phyloP scores from a whole-genome alignment of 1,140 invertebrate species.

The Littorina saxatilis region DNA sequence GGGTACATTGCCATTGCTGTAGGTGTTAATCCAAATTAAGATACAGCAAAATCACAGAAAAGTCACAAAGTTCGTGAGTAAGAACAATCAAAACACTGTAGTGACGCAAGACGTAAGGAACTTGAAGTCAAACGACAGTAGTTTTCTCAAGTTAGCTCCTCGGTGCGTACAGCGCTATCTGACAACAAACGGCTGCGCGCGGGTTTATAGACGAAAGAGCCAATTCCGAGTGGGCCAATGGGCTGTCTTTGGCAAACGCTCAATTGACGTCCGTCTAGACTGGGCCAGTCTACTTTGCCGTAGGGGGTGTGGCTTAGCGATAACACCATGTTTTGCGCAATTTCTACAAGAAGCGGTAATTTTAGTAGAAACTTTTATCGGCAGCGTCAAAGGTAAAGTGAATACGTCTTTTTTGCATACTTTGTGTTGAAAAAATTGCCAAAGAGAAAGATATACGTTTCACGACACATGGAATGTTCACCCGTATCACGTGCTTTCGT shows the following conservation, averaged over 20 bases:
- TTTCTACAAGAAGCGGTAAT: neutral
- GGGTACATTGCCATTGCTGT: conserved; percentile 70
- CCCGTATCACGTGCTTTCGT: conserved; percentile 38
- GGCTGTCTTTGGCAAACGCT: conserved; percentile 63
- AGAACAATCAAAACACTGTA: conserved; percentile 20
- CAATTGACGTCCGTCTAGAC: conserved; percentile 65
- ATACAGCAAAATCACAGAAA: conserved; percentile 36
- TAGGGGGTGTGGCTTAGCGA: conserved; percentile 14
- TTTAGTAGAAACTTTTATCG: neutral
- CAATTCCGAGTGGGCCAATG: conserved; percentile 49
- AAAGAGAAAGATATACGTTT: neutral
- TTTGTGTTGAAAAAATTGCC: neutral
- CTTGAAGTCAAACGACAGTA: too few species aligned
- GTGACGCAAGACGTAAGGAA: neutral
- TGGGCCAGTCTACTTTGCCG: conserved; percentile 44
- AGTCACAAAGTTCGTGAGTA: conserved; percentile 34
- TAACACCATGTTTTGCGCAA: conserved; percentile 27
- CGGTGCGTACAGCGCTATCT: conserved; percentile 20
- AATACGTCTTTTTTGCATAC: neutral
- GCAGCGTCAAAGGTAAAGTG: too few species aligned
- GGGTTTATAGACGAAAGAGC: conserved; percentile 37
- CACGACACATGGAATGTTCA: neutral
- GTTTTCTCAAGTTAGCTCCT: neutral
- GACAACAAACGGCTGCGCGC: conserved; percentile 18
- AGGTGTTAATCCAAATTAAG: neutral